Conservation (phyloP, 2,113 vertebrate genomes). For the Pelodiscus sinensis region DNA sequence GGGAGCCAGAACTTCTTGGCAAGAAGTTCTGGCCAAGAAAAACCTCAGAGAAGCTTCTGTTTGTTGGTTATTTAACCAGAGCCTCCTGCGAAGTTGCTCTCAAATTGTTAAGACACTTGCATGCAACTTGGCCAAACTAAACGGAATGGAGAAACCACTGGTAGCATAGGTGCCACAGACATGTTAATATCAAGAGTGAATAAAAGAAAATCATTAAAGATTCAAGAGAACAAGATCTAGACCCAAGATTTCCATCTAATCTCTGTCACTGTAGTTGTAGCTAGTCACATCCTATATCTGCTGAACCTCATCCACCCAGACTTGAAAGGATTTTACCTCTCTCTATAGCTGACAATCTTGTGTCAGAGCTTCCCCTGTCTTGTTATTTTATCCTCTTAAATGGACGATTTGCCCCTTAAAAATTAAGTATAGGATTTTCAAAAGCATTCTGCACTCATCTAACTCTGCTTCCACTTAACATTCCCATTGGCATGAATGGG, state of each 20-base stretch:
- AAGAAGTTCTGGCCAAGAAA: too few relatives aligned
- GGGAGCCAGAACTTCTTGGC: too few relatives aligned
- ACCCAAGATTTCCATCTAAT: background rate
- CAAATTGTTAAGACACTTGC: background rate
- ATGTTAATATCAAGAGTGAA: background rate
- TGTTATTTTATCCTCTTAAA: background rate
- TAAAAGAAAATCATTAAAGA: background rate
- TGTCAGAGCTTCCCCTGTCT: background rate
- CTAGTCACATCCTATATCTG: background rate
- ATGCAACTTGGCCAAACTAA: background rate
- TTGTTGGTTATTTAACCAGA: too few relatives aligned
- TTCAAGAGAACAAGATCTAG: background rate
- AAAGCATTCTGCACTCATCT: background rate
- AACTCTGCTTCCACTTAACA: background rate
- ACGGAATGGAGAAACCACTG: background rate
- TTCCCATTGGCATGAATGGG: background rate
- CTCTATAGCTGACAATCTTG: background rate
- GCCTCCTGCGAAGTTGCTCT: background rate
- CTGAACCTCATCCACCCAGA: background rate
- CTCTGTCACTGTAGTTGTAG: background rate
- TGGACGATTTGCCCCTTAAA: background rate
- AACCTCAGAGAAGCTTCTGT: too few relatives aligned
- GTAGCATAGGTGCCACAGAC: background rate
- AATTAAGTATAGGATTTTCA: background rate
- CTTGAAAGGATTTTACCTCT: background rate